Conservation (phyloP, 1,140 invertebrate species). For the Oncopodura yosiiana region DNA sequence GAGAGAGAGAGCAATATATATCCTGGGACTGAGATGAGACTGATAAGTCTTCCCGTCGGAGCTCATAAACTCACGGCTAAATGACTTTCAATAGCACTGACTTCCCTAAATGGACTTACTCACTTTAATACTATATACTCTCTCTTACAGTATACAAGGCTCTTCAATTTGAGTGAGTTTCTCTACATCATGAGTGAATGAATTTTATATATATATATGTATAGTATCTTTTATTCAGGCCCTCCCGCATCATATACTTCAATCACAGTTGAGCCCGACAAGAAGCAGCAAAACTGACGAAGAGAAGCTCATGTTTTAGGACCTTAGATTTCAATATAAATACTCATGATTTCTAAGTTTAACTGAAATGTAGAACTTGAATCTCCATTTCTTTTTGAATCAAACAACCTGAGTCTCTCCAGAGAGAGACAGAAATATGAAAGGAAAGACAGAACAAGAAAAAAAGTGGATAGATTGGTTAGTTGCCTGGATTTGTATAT, state of each 20-base stretch:
- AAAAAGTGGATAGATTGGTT: too few relatives aligned
- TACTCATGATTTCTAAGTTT: too few relatives aligned
- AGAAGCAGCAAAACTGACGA: too few relatives aligned
- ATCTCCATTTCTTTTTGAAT: too few relatives aligned
- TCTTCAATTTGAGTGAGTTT: not conserved
- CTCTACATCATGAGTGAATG: not conserved
- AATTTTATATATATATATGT: not conserved
- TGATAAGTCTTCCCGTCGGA: constrained; percentile 30
- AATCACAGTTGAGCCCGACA: too few relatives aligned
- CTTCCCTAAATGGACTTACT: constrained; percentile 27
- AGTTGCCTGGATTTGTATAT: too few relatives aligned
- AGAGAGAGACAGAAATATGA: too few relatives aligned
- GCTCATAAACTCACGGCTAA: constrained; percentile 33
- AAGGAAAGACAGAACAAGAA: too few relatives aligned
- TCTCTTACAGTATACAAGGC: not conserved
- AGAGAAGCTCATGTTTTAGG: too few relatives aligned
- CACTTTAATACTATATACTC: not conserved
- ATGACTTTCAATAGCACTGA: constrained; percentile 30
- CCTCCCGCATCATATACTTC: constrained; percentile 11
- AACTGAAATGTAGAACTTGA: too few relatives aligned
- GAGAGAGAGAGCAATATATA: constrained; percentile 10
- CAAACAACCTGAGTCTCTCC: too few relatives aligned
- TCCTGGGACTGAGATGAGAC: constrained; percentile 23
- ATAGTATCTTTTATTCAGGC: not conserved
- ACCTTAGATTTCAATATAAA: too few relatives aligned